Evolutionary conservation across 2,113 vertebrate genomes (phyloP).

Genomic region (Seriola rivoliana): DNA sequence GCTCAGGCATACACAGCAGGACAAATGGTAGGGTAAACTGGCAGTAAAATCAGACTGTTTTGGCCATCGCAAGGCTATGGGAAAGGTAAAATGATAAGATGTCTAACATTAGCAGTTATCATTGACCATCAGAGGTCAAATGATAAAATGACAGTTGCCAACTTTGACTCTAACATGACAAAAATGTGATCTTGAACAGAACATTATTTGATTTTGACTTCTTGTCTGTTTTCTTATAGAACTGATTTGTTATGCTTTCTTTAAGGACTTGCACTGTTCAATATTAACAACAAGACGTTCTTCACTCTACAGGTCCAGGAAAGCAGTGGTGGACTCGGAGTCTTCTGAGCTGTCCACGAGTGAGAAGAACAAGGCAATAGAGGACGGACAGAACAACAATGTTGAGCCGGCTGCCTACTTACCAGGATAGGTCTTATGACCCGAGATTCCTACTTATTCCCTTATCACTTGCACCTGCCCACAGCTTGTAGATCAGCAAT

Average conservation of each 20-base stretch:
- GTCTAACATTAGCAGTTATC: too few species aligned
- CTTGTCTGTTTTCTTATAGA: not conserved
- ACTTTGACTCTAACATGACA: not conserved
- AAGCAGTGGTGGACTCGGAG: slow-evolving; percentile 60
- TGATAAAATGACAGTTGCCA: not conserved
- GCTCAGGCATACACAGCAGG: too few species aligned
- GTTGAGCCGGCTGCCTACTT: slow-evolving; percentile 69
- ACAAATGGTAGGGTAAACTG: too few species aligned
- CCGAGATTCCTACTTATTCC: not conserved
- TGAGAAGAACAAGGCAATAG: slow-evolving; percentile 80
- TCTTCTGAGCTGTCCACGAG: slow-evolving; percentile 63
- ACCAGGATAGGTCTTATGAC: slow-evolving; percentile 74
- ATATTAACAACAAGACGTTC: not conserved
- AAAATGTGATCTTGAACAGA: not conserved
- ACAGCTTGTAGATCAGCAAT: slow-evolving; percentile 66
- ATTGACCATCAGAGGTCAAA: too few species aligned
- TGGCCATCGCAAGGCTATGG: too few species aligned
- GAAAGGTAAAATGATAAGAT: too few species aligned
- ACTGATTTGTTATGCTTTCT: not conserved
- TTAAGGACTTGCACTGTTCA: not conserved
- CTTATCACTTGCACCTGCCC: slow-evolving; percentile 44
- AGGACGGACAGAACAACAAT: slow-evolving; percentile 88
- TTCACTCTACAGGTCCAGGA: slow-evolving; percentile 76
- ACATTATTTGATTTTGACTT: not conserved
- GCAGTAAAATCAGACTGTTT: too few species aligned